Conservation (phyloP, 2,797 vertebrate genomes). For the Anguilla megastoma region DNA sequence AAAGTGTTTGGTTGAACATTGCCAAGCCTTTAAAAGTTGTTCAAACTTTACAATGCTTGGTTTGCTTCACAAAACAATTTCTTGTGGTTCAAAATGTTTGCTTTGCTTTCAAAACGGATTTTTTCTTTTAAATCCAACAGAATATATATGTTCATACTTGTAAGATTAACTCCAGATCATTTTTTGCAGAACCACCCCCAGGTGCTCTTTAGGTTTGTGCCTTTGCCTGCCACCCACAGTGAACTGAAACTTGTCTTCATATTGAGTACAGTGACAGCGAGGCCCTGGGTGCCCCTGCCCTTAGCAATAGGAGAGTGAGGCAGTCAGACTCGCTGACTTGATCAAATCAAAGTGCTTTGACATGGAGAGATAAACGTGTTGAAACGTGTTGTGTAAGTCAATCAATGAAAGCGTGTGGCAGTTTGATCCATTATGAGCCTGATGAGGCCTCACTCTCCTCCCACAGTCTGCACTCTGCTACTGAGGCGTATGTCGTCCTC, state of each 20-base stretch:
- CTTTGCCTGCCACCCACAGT: slow-evolving; percentile 8
- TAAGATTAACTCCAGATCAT: not conserved
- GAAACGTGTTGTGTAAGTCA: not conserved
- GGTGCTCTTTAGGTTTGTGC: not conserved
- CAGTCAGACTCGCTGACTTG: not conserved
- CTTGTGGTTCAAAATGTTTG: not conserved
- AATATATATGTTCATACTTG: not conserved
- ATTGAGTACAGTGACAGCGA: not conserved
- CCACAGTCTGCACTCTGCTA: not conserved
- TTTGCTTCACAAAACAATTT: not conserved
- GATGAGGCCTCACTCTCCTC: not conserved
- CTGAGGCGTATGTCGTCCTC: not conserved
- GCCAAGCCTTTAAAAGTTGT: not conserved
- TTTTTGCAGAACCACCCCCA: not conserved
- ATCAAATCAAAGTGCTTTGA: not conserved
- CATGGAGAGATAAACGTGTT: not conserved
- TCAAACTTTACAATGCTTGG: not conserved
- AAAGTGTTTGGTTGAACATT: slow-evolving; percentile 1
- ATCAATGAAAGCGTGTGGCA: not conserved
- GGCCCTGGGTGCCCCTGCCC: not conserved
- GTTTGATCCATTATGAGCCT: not conserved
- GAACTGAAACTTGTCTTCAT: not conserved
- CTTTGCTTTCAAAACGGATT: not conserved
- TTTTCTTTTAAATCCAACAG: not conserved
- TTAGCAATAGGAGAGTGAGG: not conserved